Evolutionary conservation across 2,888 invertebrate genomes (phyloP).

Genomic region (Phania funesta): DNA sequence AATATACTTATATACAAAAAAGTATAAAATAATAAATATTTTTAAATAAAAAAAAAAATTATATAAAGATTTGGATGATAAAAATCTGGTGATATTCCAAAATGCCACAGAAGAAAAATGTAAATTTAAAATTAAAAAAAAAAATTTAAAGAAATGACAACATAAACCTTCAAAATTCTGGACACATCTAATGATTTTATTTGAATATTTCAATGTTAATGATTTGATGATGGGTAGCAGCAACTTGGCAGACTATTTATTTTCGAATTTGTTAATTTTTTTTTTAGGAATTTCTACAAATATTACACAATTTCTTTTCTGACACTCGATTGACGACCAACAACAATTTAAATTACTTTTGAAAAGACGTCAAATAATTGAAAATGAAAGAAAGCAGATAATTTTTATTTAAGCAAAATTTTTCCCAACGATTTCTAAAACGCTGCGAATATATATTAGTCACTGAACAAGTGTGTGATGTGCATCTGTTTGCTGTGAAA

Average conservation of each 20-base stretch:
- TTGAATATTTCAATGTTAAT: no score
- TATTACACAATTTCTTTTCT: not conserved
- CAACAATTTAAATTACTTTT: not conserved
- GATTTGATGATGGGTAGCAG: no score
- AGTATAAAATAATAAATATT: not conserved
- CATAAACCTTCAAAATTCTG: not conserved
- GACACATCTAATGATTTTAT: no score
- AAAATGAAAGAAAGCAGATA: not conserved
- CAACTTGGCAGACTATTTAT: no score
- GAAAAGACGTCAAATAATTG: not conserved
- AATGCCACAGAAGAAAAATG: constrained; percentile 55
- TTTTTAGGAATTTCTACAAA: not conserved
- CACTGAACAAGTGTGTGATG: not conserved
- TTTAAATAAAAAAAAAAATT: not conserved
- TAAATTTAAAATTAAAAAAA: constrained; percentile 15
- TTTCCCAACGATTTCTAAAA: not conserved
- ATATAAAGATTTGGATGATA: not conserved
- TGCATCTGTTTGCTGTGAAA: not conserved
- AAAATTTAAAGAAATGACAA: not conserved
- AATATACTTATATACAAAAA: not conserved
- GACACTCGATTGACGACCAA: not conserved
- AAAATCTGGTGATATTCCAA: not conserved
- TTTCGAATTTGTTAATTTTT: no score
- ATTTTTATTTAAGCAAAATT: not conserved
- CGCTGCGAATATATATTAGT: no score